A percentile compares a stretch with the other conserved stretches of the same genome.
phyloP scores from a whole-genome alignment of 2,888 invertebrate genomes.

The Pinctada fucata region DNA sequence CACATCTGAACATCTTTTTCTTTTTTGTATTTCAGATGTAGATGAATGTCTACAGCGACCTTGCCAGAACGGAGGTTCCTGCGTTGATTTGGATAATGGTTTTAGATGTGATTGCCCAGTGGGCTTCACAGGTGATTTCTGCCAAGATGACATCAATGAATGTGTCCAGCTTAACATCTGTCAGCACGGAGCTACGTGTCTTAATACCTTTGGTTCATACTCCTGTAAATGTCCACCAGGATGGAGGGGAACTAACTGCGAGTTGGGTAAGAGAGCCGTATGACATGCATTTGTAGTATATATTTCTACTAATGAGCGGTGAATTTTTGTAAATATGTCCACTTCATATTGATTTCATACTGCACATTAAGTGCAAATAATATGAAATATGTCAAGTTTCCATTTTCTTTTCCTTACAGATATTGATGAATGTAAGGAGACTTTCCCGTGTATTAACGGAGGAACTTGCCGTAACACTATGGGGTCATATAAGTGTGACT shows the following conservation, averaged over 20 bases:
- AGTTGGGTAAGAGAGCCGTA: conserved; percentile 39
- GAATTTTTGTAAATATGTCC: no score
- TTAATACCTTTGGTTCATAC: conserved; percentile 53
- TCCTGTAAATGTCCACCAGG: conserved; percentile 51
- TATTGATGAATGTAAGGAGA: conserved; percentile 41
- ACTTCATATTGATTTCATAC: no score
- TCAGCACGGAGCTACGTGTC: conserved; percentile 79
- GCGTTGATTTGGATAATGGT: conserved; percentile 33
- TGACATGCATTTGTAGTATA: no score
- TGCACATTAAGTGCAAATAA: not conserved
- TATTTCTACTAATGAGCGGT: no score
- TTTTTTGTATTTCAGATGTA: conserved; percentile 39
- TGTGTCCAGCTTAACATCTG: conserved; percentile 64
- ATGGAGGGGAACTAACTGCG: conserved; percentile 52
- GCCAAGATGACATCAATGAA: conserved; percentile 48
- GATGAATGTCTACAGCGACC: conserved; percentile 51
- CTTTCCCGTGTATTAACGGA: conserved; percentile 43
- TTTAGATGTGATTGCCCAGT: conserved; percentile 48
- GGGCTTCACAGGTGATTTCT: conserved; percentile 45
- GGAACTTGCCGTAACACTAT: conserved; percentile 48
- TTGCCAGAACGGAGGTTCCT: conserved; percentile 49
- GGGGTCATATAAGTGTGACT: conserved; percentile 48
- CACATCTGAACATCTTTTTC: not conserved
- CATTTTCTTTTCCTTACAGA: conserved; percentile 25
- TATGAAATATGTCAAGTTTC: not conserved